A percentile compares a stretch with the other conserved stretches of the same genome.
These are phyloP conservation scores for Macaca mulatta DNA, from an alignment of 2,113 vertebrate species.

Conservation along the genomic window DNA sequence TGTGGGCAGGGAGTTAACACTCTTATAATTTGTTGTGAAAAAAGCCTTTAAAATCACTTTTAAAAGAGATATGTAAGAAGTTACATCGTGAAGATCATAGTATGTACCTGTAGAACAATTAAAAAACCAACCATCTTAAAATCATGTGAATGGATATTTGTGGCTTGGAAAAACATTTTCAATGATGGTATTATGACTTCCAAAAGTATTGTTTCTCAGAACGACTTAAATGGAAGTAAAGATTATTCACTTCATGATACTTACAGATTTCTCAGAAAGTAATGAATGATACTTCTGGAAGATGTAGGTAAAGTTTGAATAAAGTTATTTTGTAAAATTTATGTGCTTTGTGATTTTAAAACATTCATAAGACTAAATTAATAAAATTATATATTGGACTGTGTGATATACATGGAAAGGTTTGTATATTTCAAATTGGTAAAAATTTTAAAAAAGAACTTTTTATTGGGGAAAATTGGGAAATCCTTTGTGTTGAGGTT, in stretches of 20 bases:
- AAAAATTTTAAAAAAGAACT: not conserved
- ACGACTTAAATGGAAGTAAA: not conserved
- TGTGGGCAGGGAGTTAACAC: not conserved
- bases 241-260: not conserved
- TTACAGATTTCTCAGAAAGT: not conserved
- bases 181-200: constrained; percentile 1
- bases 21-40: not conserved
- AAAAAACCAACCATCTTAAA: not conserved
- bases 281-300: not conserved
- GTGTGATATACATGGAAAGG: not conserved
- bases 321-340: constrained; percentile 33
- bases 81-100: not conserved
- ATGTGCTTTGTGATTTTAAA: constrained; percentile 37
- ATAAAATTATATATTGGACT: not conserved
- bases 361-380: not conserved
- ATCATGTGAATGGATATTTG: not conserved
- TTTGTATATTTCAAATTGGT: constrained; percentile 32
- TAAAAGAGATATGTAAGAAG: not conserved
- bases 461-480: not conserved
- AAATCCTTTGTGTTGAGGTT: not conserved
- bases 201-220: constrained; percentile 10
- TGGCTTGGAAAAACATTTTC: constrained; percentile 25
- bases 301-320: constrained; percentile 20
- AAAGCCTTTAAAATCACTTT: not conserved
- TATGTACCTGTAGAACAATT: not conserved